These are phyloP conservation scores for Tetranychus urticae DNA, from an alignment of 1,140 invertebrate species.

Conservation along the genomic window DNA sequence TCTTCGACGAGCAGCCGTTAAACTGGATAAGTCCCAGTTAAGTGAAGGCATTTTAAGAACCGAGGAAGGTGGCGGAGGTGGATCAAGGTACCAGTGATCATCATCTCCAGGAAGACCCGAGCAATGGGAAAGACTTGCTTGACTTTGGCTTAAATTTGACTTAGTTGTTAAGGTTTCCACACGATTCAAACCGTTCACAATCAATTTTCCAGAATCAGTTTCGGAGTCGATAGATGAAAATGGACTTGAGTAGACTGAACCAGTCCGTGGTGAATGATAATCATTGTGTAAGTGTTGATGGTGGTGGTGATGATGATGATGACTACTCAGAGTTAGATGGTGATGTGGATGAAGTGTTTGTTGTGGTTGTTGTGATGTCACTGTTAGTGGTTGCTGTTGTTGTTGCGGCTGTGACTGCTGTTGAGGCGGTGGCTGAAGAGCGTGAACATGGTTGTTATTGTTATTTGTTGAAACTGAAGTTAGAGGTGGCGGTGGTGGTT, in stretches of 20 bases:
- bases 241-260: neutral
- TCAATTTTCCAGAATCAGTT: neutral
- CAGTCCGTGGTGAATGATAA: neutral
- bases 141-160: constrained; percentile 3
- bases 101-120: neutral
- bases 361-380: neutral
- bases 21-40: neutral
- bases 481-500: neutral
- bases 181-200: neutral
- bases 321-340: neutral
- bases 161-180: neutral
- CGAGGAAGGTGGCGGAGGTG: neutral
- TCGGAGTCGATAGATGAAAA: neutral
- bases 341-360: neutral
- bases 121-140: neutral
- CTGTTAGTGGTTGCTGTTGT: neutral
- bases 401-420: neutral
- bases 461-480: neutral
- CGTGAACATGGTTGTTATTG: neutral
- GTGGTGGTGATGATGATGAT: no score
- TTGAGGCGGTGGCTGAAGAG: neutral
- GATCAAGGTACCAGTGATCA: neutral
- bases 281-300: no score
- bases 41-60: neutral
- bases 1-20: neutral